Evolutionary conservation across 1,140 invertebrate genomes (phyloP).

Genomic region (Nasonia giraulti): DNA sequence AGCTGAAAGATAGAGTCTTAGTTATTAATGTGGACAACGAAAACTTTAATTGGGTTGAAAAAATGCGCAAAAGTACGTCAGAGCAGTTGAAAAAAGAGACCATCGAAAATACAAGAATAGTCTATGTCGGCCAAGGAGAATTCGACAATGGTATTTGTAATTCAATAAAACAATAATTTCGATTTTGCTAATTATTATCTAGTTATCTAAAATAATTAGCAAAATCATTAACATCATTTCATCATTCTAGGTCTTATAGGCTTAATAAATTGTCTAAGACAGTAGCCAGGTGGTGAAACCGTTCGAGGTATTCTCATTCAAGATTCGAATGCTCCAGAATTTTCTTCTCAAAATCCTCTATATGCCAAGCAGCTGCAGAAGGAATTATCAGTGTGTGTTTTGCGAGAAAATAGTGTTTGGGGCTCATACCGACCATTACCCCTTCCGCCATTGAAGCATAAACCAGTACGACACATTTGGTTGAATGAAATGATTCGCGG

Average conservation of each 20-base stretch:
- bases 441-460: slow-evolving; percentile 69
- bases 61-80: slow-evolving; percentile 75
- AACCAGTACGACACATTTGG: slow-evolving; percentile 79
- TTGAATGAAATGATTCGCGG: slow-evolving; percentile 86
- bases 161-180: too few species aligned
- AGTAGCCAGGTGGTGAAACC: slow-evolving; percentile 81
- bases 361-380: slow-evolving; percentile 80
- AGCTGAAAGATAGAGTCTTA: slow-evolving; percentile 56
- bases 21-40: slow-evolving; percentile 65
- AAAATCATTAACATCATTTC: too few species aligned
- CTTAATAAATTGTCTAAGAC: slow-evolving; percentile 84
- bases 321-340: slow-evolving; percentile 79
- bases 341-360: slow-evolving; percentile 78
- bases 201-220: too few species aligned
- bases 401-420: slow-evolving; percentile 81
- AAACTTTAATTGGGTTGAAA: slow-evolving; percentile 74
- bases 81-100: slow-evolving; percentile 66
- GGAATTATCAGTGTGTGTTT: slow-evolving; percentile 87
- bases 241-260: slow-evolving; percentile 83
- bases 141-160: slow-evolving; percentile 77
- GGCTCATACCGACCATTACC: slow-evolving; percentile 84
- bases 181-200: too few species aligned
- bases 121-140: slow-evolving; percentile 79
- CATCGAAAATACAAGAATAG: slow-evolving; percentile 60
- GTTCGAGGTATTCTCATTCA: slow-evolving; percentile 79